A percentile compares a stretch with the other conserved stretches of the same genome.
Evolutionary conservation across 2,113 vertebrate species (phyloP).

Genomic region (Actenoides hombroni): DNA sequence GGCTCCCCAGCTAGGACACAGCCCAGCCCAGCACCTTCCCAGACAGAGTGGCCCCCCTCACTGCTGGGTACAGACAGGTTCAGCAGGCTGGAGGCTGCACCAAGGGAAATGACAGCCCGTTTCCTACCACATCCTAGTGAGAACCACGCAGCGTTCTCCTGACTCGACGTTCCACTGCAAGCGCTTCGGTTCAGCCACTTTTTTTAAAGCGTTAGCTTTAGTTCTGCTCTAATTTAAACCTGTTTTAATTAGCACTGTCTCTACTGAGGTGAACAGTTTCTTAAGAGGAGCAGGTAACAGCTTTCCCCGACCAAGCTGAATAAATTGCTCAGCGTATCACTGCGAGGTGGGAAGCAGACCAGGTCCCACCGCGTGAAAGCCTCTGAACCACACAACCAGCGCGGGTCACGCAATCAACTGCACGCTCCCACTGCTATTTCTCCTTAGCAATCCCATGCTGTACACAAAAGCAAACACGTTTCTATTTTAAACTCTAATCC

Average conservation of each 20-base stretch:
- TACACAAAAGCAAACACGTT: neutral
- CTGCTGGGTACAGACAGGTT: accelerated
- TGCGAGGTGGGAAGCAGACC: neutral
- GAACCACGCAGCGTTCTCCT: accelerated
- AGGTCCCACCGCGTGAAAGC: neutral
- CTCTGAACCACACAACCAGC: neutral
- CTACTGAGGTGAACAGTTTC: accelerated
- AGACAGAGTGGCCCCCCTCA: neutral
- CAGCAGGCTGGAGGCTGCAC: neutral
- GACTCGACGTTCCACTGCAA: accelerated
- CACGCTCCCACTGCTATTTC: neutral
- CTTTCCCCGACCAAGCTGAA: neutral
- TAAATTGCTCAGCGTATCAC: neutral
- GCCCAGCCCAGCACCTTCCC: neutral
- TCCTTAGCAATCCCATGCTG: neutral
- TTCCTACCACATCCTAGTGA: accelerated
- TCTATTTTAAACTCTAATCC: constrained; percentile 43
- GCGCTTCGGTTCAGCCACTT: accelerated
- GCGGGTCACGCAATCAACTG: neutral
- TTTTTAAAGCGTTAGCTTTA: neutral
- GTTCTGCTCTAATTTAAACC: neutral
- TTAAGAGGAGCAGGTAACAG: neutral
- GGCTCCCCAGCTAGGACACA: accelerated
- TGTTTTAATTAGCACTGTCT: neutral
- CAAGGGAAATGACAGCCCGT: accelerated